Conservation (phyloP, 2,797 vertebrate genomes). For the Buceros bicornis region DNA sequence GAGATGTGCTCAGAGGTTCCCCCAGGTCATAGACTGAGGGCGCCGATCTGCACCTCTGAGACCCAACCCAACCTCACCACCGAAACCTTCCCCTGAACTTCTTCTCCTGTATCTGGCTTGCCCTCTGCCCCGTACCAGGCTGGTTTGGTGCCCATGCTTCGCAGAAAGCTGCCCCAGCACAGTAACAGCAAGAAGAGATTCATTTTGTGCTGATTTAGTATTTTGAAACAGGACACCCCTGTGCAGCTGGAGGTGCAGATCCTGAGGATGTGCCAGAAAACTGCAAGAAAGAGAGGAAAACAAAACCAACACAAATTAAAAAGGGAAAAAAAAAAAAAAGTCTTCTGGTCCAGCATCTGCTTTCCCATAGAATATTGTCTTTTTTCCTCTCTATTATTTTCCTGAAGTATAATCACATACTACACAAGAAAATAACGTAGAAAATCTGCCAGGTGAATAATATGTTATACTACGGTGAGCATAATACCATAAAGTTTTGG, state of each 20-base stretch:
- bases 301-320: neutral
- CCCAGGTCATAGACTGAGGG: fast-evolving
- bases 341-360: neutral
- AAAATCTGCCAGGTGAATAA: neutral
- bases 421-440: neutral
- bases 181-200: fast-evolving
- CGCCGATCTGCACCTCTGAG: neutral
- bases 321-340: fast-evolving
- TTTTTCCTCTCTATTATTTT: neutral
- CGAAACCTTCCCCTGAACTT: neutral
- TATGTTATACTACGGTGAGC: neutral
- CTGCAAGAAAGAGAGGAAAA: neutral
- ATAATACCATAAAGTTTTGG: neutral
- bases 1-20: neutral
- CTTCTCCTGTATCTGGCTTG: fast-evolving
- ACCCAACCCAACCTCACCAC: fast-evolving
- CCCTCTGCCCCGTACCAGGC: neutral
- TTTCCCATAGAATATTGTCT: neutral
- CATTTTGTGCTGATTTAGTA: neutral
- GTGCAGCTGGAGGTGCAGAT: neutral
- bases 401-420: neutral
- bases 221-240: neutral
- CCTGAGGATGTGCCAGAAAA: neutral
- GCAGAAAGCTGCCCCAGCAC: neutral
- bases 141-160: fast-evolving